Evolutionary conservation across 2,113 vertebrate species (phyloP).

Genomic region (Porphyrio hochstetteri): DNA sequence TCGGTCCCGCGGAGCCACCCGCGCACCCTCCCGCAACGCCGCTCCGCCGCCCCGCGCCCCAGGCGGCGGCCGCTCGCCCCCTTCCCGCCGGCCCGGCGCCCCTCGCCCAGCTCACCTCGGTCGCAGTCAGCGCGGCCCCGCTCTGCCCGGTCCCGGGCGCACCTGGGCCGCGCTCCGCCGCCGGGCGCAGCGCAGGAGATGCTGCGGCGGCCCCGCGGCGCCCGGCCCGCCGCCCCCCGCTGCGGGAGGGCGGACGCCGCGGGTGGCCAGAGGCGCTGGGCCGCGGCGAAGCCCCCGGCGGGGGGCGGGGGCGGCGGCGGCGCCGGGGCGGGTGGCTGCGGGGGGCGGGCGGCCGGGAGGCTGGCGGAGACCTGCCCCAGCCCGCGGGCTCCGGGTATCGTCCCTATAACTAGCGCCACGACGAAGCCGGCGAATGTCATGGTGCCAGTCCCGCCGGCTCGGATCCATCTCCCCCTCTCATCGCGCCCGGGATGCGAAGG

Average conservation of each 20-base stretch:
- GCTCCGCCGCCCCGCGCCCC: background rate
- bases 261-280: slow-evolving; percentile 42
- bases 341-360: background rate
- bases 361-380: background rate
- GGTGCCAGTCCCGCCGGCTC: slow-evolving; percentile 54
- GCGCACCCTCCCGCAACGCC: background rate
- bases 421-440: slow-evolving; percentile 60
- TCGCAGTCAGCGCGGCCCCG: slow-evolving; percentile 87
- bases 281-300: background rate
- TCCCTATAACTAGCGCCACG: slow-evolving; percentile 59
- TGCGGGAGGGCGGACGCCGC: slow-evolving; percentile 73
- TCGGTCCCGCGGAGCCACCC: background rate
- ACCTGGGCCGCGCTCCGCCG: slow-evolving; percentile 83
- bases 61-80: background rate
- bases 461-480: slow-evolving; percentile 62
- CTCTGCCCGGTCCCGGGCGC: slow-evolving; percentile 82
- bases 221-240: slow-evolving; percentile 69
- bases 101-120: slow-evolving; percentile 78
- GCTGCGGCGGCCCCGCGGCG: slow-evolving; percentile 72
- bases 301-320: background rate
- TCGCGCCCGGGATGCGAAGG: background rate
- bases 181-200: slow-evolving; percentile 85
- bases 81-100: background rate
- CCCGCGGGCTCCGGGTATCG: slow-evolving; percentile 14
- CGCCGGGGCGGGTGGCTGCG: slow-evolving; percentile 17